Evolutionary conservation across 2,888 invertebrate species (phyloP).

Genomic region (Embidobia sp.): DNA sequence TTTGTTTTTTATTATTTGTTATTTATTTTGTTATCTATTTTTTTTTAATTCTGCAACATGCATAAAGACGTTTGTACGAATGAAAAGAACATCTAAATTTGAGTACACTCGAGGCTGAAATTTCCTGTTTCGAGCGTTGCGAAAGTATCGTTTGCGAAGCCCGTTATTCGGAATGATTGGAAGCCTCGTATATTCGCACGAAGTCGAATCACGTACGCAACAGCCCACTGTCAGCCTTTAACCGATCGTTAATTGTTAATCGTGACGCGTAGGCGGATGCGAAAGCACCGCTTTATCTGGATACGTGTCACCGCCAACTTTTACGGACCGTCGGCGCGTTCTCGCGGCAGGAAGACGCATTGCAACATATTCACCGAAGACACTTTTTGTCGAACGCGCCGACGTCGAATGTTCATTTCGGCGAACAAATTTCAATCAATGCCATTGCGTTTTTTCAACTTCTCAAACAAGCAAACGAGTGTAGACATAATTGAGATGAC

Average conservation of each 20-base stretch:
- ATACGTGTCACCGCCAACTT: constrained; percentile 50
- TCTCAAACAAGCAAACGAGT: no score
- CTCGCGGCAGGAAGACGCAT: constrained; percentile 29
- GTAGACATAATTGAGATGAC: no score
- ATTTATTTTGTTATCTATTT: no score
- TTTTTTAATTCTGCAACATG: no score
- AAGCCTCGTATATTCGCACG: constrained; percentile 29
- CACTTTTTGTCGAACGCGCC: no score
- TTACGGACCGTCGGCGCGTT: constrained; percentile 32
- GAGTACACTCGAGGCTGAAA: background rate
- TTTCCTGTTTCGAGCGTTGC: constrained; percentile 17
- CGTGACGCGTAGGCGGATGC: constrained; percentile 60
- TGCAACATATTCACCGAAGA: constrained; percentile 31
- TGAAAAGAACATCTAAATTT: no score
- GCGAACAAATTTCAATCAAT: no score
- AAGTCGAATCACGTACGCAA: constrained; percentile 57
- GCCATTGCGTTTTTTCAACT: no score
- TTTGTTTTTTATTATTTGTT: no score
- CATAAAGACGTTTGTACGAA: no score
- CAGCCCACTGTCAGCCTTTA: constrained; percentile 50
- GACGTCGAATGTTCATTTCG: no score
- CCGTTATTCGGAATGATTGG: constrained; percentile 53
- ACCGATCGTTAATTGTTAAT: constrained; percentile 60
- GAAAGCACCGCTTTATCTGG: constrained; percentile 58
- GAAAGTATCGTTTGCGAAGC: constrained; percentile 12